Base-by-base conservation (phyloP, 2,888 invertebrate species). In the Orthosia gothica region DNA sequence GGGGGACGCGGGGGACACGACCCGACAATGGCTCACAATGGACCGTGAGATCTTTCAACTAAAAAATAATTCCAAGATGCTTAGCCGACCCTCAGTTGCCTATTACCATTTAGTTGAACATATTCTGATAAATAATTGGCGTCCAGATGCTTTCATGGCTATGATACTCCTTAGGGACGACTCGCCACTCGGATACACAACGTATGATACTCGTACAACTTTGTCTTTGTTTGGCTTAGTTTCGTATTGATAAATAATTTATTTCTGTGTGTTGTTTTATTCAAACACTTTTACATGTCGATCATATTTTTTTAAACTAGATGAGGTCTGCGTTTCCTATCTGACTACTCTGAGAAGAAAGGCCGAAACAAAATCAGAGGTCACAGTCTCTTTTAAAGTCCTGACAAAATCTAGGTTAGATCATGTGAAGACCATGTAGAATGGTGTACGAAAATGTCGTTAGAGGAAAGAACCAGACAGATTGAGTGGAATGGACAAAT, bases 91-190 rank as follows among this genome's bases (percentile, higher is more conserved):
- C 47, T 73, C 72, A 49, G 50, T 62, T 57, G 15, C 49, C 70
- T 73, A 63, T 75, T 75, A 72, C 16, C 61, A 61, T 74, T 64
- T 78, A 55, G 64, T 58, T 61, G 61, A 72, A 70, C 57, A 49
- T 62, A 75, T 62, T 54, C 49, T 26, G 65, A 20, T 75, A 65
- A 75, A 78, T 79, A 72, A 69, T 80, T 62, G 61, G 16, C 62
- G 40, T 20, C n/a, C 58, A 20, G 32, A 54, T 50, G 63, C 52
- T 66, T 50, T 54, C 18, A 54, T 59, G 16, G 20, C n/a, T 67
- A 59, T 49, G 32, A 23, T 57, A 45, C 23, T 57, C 82, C 32
- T 18, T 5, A 0, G 54, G 26, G 61, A 54, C 13, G 20, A 12
- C 7, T 18, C 32, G 49, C 15, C 18, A 12, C 7, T 18, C 47